Conservation (phyloP, 2,113 vertebrate genomes). For the Campylomormyrus tamandua region DNA sequence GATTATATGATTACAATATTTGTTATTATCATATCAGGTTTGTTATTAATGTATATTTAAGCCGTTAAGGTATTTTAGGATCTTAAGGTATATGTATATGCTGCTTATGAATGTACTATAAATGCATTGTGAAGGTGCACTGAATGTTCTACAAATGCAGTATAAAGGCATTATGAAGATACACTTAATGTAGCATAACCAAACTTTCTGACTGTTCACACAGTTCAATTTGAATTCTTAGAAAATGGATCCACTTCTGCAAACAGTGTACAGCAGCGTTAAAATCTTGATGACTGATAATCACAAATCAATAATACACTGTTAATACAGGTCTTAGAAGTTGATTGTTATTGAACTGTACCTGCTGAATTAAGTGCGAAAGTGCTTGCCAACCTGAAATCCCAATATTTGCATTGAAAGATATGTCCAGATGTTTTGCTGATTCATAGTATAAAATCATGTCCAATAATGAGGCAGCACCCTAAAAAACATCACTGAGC, state of each 20-base stretch:
- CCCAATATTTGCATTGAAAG: conserved; percentile 57
- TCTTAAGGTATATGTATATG: background rate
- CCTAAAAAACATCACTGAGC: conserved; percentile 44
- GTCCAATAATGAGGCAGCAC: conserved; percentile 64
- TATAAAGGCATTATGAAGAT: background rate
- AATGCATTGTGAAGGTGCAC: background rate
- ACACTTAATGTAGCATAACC: background rate
- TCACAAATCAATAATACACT: background rate
- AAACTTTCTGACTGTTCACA: background rate
- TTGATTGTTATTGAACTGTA: conserved; percentile 33
- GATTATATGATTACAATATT: background rate
- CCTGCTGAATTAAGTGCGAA: conserved; percentile 63
- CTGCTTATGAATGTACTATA: background rate
- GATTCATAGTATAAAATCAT: conserved; percentile 71
- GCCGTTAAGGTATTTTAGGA: background rate
- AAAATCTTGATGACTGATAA: background rate
- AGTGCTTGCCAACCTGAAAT: conserved; percentile 61
- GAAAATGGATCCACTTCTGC: background rate
- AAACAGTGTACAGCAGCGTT: background rate
- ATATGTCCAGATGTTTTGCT: conserved; percentile 62
- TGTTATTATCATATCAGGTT: background rate
- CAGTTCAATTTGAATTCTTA: background rate
- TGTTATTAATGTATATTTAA: background rate
- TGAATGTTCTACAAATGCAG: background rate
- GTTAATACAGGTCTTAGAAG: background rate